These are phyloP conservation scores for Mythimna ferrago DNA, from an alignment of 2,888 invertebrate species.

Conservation along the genomic window DNA sequence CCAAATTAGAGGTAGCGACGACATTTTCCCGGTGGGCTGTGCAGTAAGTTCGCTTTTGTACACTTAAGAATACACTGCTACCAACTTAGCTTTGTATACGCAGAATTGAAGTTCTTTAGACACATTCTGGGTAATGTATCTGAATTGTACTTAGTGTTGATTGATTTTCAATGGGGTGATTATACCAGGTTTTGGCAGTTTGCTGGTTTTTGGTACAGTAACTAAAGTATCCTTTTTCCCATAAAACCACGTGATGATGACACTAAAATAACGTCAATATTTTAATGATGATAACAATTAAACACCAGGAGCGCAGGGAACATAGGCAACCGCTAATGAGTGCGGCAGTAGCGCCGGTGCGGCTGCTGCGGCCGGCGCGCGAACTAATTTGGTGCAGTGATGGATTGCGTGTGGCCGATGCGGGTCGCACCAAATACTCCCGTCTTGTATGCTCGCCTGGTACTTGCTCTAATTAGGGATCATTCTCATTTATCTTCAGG, in stretches of 20 bases:
- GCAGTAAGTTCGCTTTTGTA: not conserved
- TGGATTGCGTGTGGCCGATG: slow-evolving; percentile 80
- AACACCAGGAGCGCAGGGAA: slow-evolving; percentile 74
- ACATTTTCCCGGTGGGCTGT: slow-evolving; percentile 8
- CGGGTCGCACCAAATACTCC: slow-evolving; percentile 66
- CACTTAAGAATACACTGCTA: not conserved
- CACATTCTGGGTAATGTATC: not conserved
- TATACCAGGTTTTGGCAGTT: not conserved
- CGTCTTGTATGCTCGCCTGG: slow-evolving; percentile 71
- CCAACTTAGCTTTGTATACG: not conserved
- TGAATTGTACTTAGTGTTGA: not conserved
- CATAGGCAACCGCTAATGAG: slow-evolving; percentile 86
- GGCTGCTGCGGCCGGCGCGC: slow-evolving; percentile 81
- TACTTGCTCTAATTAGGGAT: slow-evolving; percentile 68
- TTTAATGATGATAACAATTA: slow-evolving; percentile 71
- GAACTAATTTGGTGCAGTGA: slow-evolving; percentile 87
- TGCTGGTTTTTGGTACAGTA: not conserved
- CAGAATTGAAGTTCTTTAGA: too few species aligned
- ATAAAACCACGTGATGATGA: slow-evolving; percentile 33
- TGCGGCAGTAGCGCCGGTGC: slow-evolving; percentile 84
- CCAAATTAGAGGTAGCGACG: slow-evolving; percentile 39
- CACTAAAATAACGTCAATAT: slow-evolving; percentile 60
- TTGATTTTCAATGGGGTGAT: not conserved
- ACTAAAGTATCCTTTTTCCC: not conserved
- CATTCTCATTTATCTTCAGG: slow-evolving; percentile 58